These are phyloP conservation scores for Ypsolopha sequella DNA, from an alignment of 2,888 invertebrate species.

Conservation along the genomic window DNA sequence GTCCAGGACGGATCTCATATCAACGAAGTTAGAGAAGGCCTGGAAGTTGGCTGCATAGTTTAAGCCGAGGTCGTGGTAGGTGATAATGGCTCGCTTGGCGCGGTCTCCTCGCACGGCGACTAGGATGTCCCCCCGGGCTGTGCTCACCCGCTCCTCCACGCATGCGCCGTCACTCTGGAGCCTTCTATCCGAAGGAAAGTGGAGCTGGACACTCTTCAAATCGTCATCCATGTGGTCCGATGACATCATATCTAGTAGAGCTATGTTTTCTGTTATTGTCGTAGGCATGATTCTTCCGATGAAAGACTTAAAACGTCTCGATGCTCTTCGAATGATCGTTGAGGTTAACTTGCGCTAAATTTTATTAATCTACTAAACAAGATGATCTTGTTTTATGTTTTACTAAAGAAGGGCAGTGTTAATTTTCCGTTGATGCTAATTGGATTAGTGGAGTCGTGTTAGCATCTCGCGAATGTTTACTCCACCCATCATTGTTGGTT, in stretches of 20 bases:
- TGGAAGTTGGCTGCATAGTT: slow-evolving; percentile 96
- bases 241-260: slow-evolving; percentile 75
- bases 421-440: slow-evolving; percentile 1
- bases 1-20: slow-evolving; percentile 89
- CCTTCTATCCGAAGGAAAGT: slow-evolving; percentile 82
- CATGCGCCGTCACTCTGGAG: slow-evolving; percentile 65
- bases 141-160: slow-evolving; percentile 84
- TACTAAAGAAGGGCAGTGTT: not conserved
- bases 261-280: slow-evolving; percentile 55
- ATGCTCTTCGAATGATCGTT: too few relatives aligned
- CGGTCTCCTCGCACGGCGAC: slow-evolving; percentile 96
- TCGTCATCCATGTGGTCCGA: slow-evolving; percentile 92
- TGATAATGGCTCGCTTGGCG: slow-evolving; percentile 92
- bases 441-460: slow-evolving; percentile 26
- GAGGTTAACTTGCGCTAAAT: too few relatives aligned
- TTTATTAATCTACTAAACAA: too few relatives aligned
- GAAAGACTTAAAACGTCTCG: not conserved
- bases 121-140: slow-evolving; percentile 90
- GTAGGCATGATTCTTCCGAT: slow-evolving; percentile 37
- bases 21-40: slow-evolving; percentile 93
- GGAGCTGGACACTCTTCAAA: slow-evolving; percentile 90
- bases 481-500: slow-evolving; percentile 26
- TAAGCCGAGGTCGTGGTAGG: slow-evolving; percentile 98
- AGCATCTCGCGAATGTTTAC: slow-evolving; percentile 30
- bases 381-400: not conserved